These are phyloP conservation scores for Cremastobaeus sp. DNA, from an alignment of 2,888 invertebrate genomes.

Conservation along the genomic window DNA sequence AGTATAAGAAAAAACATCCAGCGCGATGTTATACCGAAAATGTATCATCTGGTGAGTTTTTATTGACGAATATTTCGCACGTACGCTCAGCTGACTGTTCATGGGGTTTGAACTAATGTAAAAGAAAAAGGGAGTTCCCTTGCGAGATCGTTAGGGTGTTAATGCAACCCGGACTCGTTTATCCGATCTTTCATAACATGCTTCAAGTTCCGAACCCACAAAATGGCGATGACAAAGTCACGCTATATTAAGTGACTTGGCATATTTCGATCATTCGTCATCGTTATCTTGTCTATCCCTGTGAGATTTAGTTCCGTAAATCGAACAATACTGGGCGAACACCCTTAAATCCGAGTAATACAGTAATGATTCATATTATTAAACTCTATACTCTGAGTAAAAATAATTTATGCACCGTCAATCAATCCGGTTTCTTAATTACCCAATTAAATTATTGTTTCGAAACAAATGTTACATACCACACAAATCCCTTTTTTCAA, in stretches of 20 bases:
- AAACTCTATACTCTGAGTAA: too few relatives aligned
- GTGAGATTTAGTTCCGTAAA: slow-evolving; percentile 53
- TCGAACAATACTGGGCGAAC: slow-evolving; percentile 36
- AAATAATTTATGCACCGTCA: too few relatives aligned
- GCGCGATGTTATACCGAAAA: slow-evolving; percentile 27
- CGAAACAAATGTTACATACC: too few relatives aligned
- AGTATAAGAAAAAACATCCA: too few relatives aligned
- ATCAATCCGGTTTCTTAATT: too few relatives aligned
- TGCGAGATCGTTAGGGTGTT: slow-evolving; percentile 48
- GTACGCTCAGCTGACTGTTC: slow-evolving; percentile 48
- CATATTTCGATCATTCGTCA: slow-evolving; percentile 61
- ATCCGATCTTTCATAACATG: slow-evolving; percentile 53
- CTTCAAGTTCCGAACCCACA: slow-evolving; percentile 50
- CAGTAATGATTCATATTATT: slow-evolving; percentile 30
- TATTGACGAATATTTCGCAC: slow-evolving; percentile 45
- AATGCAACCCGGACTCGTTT: slow-evolving; percentile 50
- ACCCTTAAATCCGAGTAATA: slow-evolving; percentile 40
- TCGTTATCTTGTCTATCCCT: slow-evolving; percentile 58
- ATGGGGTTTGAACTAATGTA: slow-evolving; percentile 47
- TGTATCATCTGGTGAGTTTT: slow-evolving; percentile 33
- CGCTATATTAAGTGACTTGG: slow-evolving; percentile 60
- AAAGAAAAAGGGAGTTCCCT: slow-evolving; percentile 51
- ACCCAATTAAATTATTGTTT: too few relatives aligned
- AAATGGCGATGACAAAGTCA: slow-evolving; percentile 61
- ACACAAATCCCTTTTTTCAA: too few relatives aligned